phyloP scores from a whole-genome alignment of 2,113 vertebrate species.

The Stigmatopora nigra region DNA sequence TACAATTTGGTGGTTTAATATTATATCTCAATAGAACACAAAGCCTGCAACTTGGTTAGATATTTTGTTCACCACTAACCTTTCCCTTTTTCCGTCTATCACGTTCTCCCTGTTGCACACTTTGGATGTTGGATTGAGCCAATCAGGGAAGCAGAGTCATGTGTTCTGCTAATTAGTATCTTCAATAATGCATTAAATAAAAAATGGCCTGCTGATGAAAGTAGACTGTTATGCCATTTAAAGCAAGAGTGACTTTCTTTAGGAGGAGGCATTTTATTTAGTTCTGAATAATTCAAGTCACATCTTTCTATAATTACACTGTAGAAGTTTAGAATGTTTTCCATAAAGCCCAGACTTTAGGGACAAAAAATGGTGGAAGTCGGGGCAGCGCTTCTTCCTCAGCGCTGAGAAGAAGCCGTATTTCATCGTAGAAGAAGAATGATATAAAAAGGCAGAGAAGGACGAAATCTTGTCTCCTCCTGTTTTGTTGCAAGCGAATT shows the following conservation, averaged over 20 bases:
- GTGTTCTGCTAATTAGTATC: conserved; percentile 8
- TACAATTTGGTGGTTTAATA: not conserved
- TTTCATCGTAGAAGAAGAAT: no score
- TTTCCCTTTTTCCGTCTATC: conserved; percentile 3
- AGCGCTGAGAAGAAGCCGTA: no score
- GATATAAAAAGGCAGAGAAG: no score
- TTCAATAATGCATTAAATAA: not conserved
- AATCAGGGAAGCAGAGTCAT: conserved; percentile 22
- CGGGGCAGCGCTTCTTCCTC: no score
- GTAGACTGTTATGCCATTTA: not conserved
- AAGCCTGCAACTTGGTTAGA: not conserved
- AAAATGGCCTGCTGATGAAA: not conserved
- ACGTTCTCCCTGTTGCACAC: conserved; percentile 9
- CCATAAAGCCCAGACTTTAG: no score
- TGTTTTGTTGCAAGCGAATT: no score
- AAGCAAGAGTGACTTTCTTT: not conserved
- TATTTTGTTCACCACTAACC: not conserved
- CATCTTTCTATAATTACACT: no score
- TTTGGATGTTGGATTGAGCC: conserved; percentile 4
- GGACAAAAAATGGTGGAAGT: no score
- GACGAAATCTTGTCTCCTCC: no score
- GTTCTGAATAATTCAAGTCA: no score
- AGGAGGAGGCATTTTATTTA: not conserved
- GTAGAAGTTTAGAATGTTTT: no score
- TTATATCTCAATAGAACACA: not conserved